Conservation (phyloP, 2,113 vertebrate genomes). For the Grantiella picta region DNA sequence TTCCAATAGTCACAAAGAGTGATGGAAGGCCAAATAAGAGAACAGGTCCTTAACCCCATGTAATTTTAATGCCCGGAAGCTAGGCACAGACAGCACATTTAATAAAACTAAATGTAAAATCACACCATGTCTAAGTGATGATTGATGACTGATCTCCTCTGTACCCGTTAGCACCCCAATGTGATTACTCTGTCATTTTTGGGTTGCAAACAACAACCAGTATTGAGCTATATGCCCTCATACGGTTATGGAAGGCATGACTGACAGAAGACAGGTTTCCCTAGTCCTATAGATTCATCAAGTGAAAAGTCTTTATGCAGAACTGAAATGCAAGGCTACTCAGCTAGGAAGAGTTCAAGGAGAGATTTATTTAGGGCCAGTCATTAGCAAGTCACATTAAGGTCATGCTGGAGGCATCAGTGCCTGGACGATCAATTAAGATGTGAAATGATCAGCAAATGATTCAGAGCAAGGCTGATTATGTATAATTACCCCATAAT, state of each 20-base stretch:
- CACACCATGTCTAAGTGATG: background rate
- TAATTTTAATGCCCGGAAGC: slow-evolving; percentile 12
- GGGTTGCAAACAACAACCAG: background rate
- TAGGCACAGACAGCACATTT: background rate
- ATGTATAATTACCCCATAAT: background rate
- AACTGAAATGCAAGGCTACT: background rate
- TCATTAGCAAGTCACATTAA: background rate
- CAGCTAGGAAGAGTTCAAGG: background rate
- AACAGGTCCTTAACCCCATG: background rate
- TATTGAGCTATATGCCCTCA: background rate
- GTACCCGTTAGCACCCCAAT: background rate
- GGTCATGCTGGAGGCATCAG: background rate
- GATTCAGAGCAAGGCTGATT: background rate
- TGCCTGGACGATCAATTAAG: background rate
- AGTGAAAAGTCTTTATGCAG: background rate
- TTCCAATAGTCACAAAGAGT: slow-evolving; percentile 10
- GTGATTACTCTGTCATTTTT: background rate
- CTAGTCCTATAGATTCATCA: accelerated
- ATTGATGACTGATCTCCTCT: background rate
- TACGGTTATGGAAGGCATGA: background rate
- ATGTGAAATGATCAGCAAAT: background rate
- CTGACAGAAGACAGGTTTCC: background rate
- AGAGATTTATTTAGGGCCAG: background rate
- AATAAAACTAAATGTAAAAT: background rate
- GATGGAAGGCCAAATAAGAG: background rate